Base-by-base conservation (phyloP, 2,113 vertebrate genomes). In the Hemicordylus capensis region DNA sequence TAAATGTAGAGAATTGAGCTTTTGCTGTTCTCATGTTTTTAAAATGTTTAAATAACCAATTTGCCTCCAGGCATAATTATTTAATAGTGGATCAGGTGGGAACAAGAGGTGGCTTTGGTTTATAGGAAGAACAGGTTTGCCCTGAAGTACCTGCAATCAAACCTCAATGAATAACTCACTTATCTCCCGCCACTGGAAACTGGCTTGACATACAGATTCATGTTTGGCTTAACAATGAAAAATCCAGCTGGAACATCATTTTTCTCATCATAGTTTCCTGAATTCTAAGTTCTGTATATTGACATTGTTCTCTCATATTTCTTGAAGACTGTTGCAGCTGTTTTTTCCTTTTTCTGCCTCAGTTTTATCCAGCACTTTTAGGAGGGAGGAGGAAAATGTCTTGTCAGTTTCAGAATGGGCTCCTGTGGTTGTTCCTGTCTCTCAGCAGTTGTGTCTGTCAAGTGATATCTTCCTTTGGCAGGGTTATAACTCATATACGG, bases 101-200 rank as follows among this genome's bases (percentile, higher is more conserved):
- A 82, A 80, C 42, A 80, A 64, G 61, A 86, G 66, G n/a, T 80
- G 46, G 19, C 19, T 80, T 81, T 51, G 59, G 37, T 76, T 61
- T 44, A 74, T 54, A 58, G 48, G 44, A 87, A 48, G 69, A 83
- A 80, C 0, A 5, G 46, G 24, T 77, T 84, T 34, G 59, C 61
- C 76, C 34, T 46, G 51, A 31, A 0, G 0, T 80, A 48, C 22
- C 85, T 93, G 87, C 89, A 78, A 80, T 88, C 85, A 78, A 59
- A 54, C 76, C 87, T 37, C 85, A 28, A 34, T 72, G 54, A 58
- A 0, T 90, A 88, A 93, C 69, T 94, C 17, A 84, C 24, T 58
- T 59, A 76, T 22, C 85, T 63, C 61, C 74, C 51, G 54, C 67
- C n/a, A 0, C 8, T 72, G 28, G 61, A 72, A 75, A 79, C 61